Percentiles rank a stretch among this genome's conserved stretches.
Conservation (phyloP, 2,113 vertebrate genomes). For the Ivindomyrus marchei region DNA sequence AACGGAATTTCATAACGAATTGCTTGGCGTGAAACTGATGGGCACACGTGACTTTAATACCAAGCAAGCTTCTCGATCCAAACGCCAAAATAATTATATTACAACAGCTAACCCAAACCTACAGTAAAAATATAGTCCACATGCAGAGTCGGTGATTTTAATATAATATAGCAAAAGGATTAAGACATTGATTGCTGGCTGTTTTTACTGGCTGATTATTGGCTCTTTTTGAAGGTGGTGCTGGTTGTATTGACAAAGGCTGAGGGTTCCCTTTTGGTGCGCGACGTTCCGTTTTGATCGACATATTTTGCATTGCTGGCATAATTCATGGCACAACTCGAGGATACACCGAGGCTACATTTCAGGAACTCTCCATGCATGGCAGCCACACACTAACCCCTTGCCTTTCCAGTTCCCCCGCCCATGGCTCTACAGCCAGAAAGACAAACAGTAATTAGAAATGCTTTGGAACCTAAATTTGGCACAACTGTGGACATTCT, state of each 20-base stretch:
- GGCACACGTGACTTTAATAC: slow-evolving; percentile 5
- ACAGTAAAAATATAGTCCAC: background rate
- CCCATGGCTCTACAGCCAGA: slow-evolving; percentile 12
- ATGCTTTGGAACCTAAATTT: slow-evolving; percentile 52
- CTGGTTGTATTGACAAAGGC: background rate
- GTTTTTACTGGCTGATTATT: too few species aligned
- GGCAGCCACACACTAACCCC: slow-evolving; percentile 15
- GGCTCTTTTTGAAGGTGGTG: background rate
- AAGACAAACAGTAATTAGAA: slow-evolving; percentile 57
- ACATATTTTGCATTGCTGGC: background rate
- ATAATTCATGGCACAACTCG: background rate
- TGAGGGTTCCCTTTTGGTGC: background rate
- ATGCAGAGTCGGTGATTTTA: background rate
- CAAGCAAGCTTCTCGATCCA: background rate
- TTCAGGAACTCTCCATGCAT: slow-evolving; percentile 40
- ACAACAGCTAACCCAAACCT: background rate
- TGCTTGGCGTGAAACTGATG: background rate
- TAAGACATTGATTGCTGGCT: background rate
- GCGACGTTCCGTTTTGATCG: background rate
- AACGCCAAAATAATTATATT: background rate
- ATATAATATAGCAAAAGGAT: background rate
- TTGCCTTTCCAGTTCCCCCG: background rate
- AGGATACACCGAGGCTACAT: background rate
- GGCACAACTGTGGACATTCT: slow-evolving; percentile 41
- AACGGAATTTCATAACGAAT: background rate